Evolutionary conservation across 2,888 invertebrate species (phyloP).

Genomic region (Thereva unica): DNA sequence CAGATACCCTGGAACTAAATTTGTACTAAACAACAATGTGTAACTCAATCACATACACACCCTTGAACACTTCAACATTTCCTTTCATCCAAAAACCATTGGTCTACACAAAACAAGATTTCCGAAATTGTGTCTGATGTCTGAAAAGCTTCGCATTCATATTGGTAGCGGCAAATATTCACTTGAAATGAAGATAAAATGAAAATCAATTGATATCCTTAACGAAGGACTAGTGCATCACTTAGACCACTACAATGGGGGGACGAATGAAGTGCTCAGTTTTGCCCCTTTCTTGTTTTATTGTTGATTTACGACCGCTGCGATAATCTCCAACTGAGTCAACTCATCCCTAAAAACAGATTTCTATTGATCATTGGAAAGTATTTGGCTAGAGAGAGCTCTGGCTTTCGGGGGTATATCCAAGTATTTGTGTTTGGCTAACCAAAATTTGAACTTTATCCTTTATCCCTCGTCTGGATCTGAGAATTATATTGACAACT

Average conservation of each 20-base stretch:
- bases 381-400: neutral
- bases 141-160: no score
- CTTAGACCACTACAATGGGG: conserved; percentile 5
- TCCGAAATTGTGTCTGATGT: no score
- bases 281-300: conserved; percentile 8
- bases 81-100: no score
- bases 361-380: conserved; percentile 18
- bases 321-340: conserved; percentile 20
- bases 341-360: conserved; percentile 19
- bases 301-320: conserved; percentile 19
- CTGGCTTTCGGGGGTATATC: no score
- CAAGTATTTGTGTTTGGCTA: conserved; percentile 8
- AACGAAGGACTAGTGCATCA: conserved; percentile 15
- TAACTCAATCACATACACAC: no score
- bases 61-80: no score
- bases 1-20: no score
- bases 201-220: conserved; percentile 25
- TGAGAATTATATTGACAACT: conserved; percentile 24
- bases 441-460: conserved; percentile 23
- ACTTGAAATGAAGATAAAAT: conserved; percentile 7
- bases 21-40: no score
- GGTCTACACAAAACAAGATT: no score
- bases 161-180: no score
- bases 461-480: conserved; percentile 12
- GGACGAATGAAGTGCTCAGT: neutral